Conservation (phyloP, 2,113 vertebrate genomes). For the Nanorana parkeri region DNA sequence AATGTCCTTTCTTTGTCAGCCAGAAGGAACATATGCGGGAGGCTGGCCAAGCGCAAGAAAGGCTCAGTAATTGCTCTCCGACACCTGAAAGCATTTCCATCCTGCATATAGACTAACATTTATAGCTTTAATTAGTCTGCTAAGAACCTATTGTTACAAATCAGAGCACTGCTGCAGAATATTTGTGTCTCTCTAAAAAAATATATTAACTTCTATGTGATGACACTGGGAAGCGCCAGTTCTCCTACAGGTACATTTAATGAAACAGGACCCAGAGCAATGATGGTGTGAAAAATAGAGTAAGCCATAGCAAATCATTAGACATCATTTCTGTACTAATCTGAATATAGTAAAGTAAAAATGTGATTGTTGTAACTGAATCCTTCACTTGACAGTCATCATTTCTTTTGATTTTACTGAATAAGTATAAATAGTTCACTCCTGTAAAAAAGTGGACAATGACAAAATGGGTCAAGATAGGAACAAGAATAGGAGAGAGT, state of each 20-base stretch:
- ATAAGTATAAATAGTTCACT: no score
- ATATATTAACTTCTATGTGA: background rate
- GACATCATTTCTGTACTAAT: no score
- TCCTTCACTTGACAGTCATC: no score
- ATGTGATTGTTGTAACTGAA: no score
- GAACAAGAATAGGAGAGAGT: no score
- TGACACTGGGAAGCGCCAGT: background rate
- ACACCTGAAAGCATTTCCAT: slow-evolving; percentile 52
- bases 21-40: slow-evolving; percentile 46
- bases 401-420: no score
- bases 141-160: slow-evolving; percentile 54
- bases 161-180: slow-evolving; percentile 9
- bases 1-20: accelerated
- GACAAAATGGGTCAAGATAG: no score
- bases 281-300: no score
- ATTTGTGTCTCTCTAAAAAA: slow-evolving; percentile 2
- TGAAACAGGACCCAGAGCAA: no score
- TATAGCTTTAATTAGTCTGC: slow-evolving; percentile 57
- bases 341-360: no score
- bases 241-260: background rate
- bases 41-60: slow-evolving; percentile 53
- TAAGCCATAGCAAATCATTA: no score
- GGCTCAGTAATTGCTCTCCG: slow-evolving; percentile 49
- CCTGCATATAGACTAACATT: slow-evolving; percentile 36
- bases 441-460: no score